A percentile compares a stretch with the other conserved stretches of the same genome.
These are phyloP conservation scores for Notiomystis cincta DNA, from an alignment of 2,113 vertebrate genomes.

Conservation along the genomic window DNA sequence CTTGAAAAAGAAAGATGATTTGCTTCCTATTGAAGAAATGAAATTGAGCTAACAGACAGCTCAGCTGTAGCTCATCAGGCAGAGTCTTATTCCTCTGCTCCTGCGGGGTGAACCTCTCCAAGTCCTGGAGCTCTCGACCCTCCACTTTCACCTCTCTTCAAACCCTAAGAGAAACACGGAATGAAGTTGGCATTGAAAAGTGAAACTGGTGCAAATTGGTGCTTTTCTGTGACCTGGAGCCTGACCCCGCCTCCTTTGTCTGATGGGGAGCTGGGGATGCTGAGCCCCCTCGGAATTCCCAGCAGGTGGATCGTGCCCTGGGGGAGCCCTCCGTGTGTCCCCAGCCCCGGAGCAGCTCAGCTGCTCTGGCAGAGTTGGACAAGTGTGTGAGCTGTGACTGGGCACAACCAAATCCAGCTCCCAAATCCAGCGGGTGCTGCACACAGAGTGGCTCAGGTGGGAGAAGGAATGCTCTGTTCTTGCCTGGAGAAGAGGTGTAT, in stretches of 20 bases:
- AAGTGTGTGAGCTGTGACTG: too few species aligned
- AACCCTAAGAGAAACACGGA: background rate
- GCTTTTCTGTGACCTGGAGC: background rate
- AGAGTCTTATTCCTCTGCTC: background rate
- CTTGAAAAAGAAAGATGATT: background rate
- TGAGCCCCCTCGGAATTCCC: background rate
- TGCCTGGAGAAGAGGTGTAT: background rate
- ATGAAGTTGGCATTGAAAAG: background rate
- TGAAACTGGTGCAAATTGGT: background rate
- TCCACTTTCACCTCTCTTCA: background rate
- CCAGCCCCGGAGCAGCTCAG: background rate
- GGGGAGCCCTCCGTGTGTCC: background rate
- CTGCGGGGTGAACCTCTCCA: background rate
- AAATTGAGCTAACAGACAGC: background rate
- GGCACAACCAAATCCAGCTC: background rate
- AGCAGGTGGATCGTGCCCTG: too few species aligned
- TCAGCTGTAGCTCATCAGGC: background rate
- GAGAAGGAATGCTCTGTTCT: background rate
- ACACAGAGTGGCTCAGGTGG: background rate
- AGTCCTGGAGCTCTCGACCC: background rate
- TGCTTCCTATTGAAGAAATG: background rate
- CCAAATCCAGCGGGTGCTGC: accelerated
- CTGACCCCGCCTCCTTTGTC: background rate
- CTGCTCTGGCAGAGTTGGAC: background rate
- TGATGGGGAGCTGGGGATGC: background rate